Conservation (phyloP, 2,113 vertebrate species). For the Petaurus breviceps region DNA sequence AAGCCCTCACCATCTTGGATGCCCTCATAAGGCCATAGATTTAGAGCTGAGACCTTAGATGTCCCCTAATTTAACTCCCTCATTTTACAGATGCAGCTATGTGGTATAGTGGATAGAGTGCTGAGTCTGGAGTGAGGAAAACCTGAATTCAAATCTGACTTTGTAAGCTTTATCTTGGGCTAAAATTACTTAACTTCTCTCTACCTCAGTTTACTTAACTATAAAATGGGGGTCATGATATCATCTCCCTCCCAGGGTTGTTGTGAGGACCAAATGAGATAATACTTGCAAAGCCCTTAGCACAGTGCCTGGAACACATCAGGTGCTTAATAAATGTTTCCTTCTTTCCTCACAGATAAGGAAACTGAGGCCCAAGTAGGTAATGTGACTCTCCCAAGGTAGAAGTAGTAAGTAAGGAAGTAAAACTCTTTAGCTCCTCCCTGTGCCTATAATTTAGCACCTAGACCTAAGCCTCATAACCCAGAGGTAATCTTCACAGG, state of each 20-base stretch:
- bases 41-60: neutral
- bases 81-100: neutral
- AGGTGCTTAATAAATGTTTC: neutral
- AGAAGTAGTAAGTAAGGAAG: neutral
- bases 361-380: neutral
- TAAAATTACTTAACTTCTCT: neutral
- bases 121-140: neutral
- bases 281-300: neutral
- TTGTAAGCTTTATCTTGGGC: neutral
- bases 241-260: neutral
- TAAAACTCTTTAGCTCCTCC: neutral
- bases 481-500: neutral
- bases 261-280: neutral
- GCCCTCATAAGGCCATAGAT: neutral
- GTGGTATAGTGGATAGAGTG: neutral
- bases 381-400: neutral
- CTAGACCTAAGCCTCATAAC: neutral
- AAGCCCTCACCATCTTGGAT: neutral
- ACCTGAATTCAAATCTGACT: neutral
- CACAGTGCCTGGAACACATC: neutral
- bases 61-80: neutral
- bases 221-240: neutral
- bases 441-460: neutral
- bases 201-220: neutral
- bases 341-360: neutral